Evolutionary conservation across 2,888 invertebrate species (phyloP).

Genomic region (Athripsodes cinereus): DNA sequence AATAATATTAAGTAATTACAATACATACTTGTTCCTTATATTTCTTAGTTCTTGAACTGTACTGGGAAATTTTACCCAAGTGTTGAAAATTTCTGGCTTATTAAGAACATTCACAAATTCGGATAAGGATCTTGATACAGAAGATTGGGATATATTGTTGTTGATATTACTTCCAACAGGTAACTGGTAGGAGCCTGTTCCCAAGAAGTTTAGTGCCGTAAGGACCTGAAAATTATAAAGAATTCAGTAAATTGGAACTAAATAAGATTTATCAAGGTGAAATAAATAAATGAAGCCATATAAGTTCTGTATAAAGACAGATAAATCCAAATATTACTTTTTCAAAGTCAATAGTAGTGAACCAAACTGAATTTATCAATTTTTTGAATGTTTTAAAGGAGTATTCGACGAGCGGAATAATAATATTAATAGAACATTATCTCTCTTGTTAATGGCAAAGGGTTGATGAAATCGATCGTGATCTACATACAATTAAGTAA

Average conservation of each 20-base stretch:
- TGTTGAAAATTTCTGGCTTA: slow-evolving; percentile 3
- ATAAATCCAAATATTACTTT: not conserved
- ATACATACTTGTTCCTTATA: slow-evolving; percentile 1
- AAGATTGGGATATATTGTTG: slow-evolving; percentile 4
- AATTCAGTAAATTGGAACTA: not conserved
- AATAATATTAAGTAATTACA: not conserved
- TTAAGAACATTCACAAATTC: slow-evolving; percentile 1
- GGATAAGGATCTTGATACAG: not conserved
- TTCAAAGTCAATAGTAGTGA: not conserved
- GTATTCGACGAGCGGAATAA: not conserved
- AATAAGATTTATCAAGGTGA: not conserved
- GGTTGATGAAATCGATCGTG: no score
- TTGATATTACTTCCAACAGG: slow-evolving; percentile 1
- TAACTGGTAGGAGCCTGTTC: slow-evolving; percentile 1
- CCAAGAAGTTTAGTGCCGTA: not conserved
- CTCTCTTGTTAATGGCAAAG: no score
- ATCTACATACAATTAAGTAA: no score
- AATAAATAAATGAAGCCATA: not conserved
- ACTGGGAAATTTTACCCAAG: slow-evolving; percentile 3
- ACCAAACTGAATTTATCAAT: not conserved
- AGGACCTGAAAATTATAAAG: slow-evolving; percentile 1
- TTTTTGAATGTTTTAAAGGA: not conserved
- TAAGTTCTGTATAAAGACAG: not conserved
- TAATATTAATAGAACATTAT: no score
- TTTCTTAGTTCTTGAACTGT: not conserved